Conservation (phyloP, 2,888 invertebrate genomes). For the Acleris laterana region DNA sequence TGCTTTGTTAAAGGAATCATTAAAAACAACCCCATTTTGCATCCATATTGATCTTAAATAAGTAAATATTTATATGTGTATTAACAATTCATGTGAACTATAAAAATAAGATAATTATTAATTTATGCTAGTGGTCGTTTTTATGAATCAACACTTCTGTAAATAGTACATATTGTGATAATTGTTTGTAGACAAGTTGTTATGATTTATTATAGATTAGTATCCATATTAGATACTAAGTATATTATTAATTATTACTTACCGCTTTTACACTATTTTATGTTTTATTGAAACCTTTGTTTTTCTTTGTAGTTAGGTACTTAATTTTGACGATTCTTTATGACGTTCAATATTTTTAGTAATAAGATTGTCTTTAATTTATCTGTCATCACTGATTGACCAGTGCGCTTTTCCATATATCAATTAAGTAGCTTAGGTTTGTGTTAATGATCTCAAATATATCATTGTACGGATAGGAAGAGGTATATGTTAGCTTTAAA, state of each 20-base stretch:
- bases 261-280: constrained; percentile 34
- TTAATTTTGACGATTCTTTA: constrained; percentile 26
- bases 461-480: constrained; percentile 48
- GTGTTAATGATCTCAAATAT: constrained; percentile 69
- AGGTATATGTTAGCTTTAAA: constrained; percentile 52
- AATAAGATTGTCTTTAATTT: constrained; percentile 4
- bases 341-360: constrained; percentile 16
- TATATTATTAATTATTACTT: constrained; percentile 28
- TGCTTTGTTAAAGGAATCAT: constrained; percentile 26
- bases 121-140: constrained; percentile 38
- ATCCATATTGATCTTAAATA: constrained; percentile 24
- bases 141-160: constrained; percentile 34
- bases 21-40: constrained; percentile 19
- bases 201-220: constrained; percentile 31
- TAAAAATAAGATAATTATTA: constrained; percentile 36
- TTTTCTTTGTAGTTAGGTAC: not conserved
- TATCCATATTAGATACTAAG: constrained; percentile 25
- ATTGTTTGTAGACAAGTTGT: constrained; percentile 34
- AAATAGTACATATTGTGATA: constrained; percentile 39
- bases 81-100: constrained; percentile 40
- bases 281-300: constrained; percentile 9
- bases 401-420: constrained; percentile 29
- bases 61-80: constrained; percentile 25
- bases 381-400: constrained; percentile 8
- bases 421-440: constrained; percentile 41